A percentile compares a stretch with the other conserved stretches of the same genome.
Conservation (phyloP, 2,888 invertebrate species). For the Agonopterix arenella region DNA sequence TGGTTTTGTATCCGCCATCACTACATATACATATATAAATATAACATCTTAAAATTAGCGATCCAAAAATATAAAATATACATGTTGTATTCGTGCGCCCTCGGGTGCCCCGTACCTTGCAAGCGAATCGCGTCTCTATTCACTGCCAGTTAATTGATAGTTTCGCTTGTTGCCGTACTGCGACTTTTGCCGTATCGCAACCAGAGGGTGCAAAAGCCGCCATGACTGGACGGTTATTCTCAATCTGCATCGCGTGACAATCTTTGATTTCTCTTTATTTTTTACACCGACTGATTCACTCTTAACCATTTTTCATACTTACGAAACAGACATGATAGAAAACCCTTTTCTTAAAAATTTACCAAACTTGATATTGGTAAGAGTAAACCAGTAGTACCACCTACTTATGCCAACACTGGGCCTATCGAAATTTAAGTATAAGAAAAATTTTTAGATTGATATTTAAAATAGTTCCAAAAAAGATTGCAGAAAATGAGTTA, state of each 20-base stretch:
- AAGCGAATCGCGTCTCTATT: conserved; percentile 9
- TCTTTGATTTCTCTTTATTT: conserved; percentile 8
- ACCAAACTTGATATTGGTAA: conserved; percentile 9
- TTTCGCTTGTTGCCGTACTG: conserved; percentile 42
- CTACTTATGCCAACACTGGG: conserved; percentile 51
- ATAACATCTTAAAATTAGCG: conserved; percentile 77
- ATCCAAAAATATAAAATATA: conserved; percentile 78
- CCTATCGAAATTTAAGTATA: conserved; percentile 41
- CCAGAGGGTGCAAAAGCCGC: conserved; percentile 70
- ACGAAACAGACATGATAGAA: background rate
- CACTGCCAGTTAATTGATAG: background rate
- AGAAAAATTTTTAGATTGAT: background rate
- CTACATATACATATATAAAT: conserved; percentile 77
- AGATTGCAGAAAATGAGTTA: background rate
- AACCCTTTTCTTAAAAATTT: background rate
- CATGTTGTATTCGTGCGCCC: conserved; percentile 71
- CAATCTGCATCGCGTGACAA: conserved; percentile 63
- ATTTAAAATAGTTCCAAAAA: background rate
- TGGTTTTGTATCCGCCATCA: conserved; percentile 69
- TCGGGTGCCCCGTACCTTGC: conserved; percentile 44
- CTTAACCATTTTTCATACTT: conserved; percentile 1
- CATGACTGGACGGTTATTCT: conserved; percentile 72
- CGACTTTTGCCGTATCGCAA: conserved; percentile 54
- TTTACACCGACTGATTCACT: background rate
- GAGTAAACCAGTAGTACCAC: conserved; percentile 29